A percentile compares a stretch with the other conserved stretches of the same genome.
Evolutionary conservation across 2,113 vertebrate genomes (phyloP).

Genomic region (Gambusia holbrooki): DNA sequence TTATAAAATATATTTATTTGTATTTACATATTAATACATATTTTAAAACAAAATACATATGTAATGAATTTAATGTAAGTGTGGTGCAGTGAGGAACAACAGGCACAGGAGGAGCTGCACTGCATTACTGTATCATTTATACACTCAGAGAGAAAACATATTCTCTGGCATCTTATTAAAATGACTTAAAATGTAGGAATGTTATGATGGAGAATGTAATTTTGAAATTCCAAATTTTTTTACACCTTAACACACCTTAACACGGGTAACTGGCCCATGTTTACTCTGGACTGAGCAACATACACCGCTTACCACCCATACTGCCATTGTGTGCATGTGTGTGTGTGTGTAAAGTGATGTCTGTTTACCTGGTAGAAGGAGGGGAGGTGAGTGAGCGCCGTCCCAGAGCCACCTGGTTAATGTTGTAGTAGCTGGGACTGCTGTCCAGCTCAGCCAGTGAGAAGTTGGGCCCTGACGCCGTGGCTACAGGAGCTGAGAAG

Average conservation of each 20-base stretch:
- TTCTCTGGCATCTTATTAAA: not conserved
- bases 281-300: not conserved
- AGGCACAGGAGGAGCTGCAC: not conserved
- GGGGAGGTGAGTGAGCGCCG: constrained; percentile 88
- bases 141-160: not conserved
- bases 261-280: not conserved
- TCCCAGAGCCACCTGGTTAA: constrained; percentile 89
- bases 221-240: too few relatives aligned
- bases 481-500: constrained; percentile 88
- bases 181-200: not conserved
- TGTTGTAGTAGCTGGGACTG: constrained; percentile 92
- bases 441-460: constrained; percentile 94
- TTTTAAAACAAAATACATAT: too few relatives aligned
- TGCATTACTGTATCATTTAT: not conserved
- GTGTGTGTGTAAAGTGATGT: not conserved
- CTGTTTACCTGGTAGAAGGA: constrained; percentile 85
- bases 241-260: not conserved
- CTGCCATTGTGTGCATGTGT: not conserved
- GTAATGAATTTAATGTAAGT: too few relatives aligned
- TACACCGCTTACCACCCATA: not conserved
- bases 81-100: not conserved
- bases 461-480: constrained; percentile 93
- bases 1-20: too few relatives aligned
- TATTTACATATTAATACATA: too few relatives aligned
- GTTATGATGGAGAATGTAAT: not conserved